Conservation (phyloP, 2,888 invertebrate genomes). For the Meiosimyza decipiens region DNA sequence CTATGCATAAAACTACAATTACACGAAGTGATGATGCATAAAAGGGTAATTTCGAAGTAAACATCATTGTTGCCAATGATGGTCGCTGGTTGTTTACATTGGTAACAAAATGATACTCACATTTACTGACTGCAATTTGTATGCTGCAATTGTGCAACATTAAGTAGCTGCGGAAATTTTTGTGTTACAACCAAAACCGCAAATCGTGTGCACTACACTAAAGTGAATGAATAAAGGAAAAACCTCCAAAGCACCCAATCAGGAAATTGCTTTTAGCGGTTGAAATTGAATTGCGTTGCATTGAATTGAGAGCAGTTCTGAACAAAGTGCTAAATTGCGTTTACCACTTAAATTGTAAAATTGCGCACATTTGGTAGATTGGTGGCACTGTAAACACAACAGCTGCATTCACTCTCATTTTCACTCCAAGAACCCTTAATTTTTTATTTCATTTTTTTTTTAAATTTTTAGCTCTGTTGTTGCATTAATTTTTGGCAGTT, state of each 20-base stretch:
- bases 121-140: not conserved
- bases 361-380: not conserved
- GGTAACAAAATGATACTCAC: constrained; percentile 1
- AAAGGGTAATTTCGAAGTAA: constrained; percentile 15
- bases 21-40: constrained; percentile 34
- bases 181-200: not conserved
- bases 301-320: not conserved
- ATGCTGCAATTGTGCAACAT: constrained; percentile 5
- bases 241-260: constrained; percentile 23
- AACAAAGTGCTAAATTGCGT: constrained; percentile 27
- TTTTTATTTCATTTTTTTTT: not conserved
- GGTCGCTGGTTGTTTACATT: constrained; percentile 13
- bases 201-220: not conserved
- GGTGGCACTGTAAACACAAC: not conserved
- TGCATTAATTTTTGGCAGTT: constrained; percentile 24
- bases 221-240: not conserved
- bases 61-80: not conserved
- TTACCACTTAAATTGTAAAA: constrained; percentile 14
- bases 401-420: constrained; percentile 10
- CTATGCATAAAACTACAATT: constrained; percentile 11
- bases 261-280: constrained; percentile 36
- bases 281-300: not conserved
- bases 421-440: not conserved
- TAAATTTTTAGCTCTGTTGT: not conserved
- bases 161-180: too few species aligned